A percentile compares a stretch with the other conserved stretches of the same genome.
These are phyloP conservation scores for Xiphydria camelus DNA, from an alignment of 2,888 invertebrate species.

Conservation along the genomic window DNA sequence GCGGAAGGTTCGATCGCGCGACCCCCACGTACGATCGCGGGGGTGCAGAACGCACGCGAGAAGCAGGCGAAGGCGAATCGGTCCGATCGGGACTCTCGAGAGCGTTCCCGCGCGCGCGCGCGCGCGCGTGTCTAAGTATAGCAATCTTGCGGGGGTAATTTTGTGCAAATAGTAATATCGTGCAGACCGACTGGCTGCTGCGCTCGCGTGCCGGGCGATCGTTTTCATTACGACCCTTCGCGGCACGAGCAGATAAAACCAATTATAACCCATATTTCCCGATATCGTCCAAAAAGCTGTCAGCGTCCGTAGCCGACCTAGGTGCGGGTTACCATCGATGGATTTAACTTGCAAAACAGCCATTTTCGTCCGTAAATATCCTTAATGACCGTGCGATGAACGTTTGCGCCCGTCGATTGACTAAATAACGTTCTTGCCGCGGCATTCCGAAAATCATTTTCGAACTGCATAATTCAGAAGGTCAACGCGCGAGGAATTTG, in stretches of 20 bases:
- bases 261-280: slow-evolving; percentile 51
- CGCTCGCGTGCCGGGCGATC: slow-evolving; percentile 46
- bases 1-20: no score
- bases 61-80: slow-evolving; percentile 10
- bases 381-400: no score
- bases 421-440: no score
- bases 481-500: not conserved
- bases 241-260: slow-evolving; percentile 47
- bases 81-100: slow-evolving; percentile 43
- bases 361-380: slow-evolving; percentile 33
- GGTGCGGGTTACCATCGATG: no score
- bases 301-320: no score
- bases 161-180: slow-evolving; percentile 55
- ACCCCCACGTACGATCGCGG: no score
- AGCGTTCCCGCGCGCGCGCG: no score
- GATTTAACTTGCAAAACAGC: slow-evolving; percentile 42
- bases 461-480: not conserved
- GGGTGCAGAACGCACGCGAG: slow-evolving; percentile 16
- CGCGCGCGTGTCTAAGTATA: slow-evolving; percentile 43
- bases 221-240: slow-evolving; percentile 44
- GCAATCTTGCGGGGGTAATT: slow-evolving; percentile 49
- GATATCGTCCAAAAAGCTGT: slow-evolving; percentile 37
- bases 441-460: not conserved
- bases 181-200: slow-evolving; percentile 23
- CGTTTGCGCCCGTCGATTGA: no score